Evolutionary conservation across 2,797 vertebrate genomes (phyloP).

Genomic region (Parauchenoglanis punctatus): DNA sequence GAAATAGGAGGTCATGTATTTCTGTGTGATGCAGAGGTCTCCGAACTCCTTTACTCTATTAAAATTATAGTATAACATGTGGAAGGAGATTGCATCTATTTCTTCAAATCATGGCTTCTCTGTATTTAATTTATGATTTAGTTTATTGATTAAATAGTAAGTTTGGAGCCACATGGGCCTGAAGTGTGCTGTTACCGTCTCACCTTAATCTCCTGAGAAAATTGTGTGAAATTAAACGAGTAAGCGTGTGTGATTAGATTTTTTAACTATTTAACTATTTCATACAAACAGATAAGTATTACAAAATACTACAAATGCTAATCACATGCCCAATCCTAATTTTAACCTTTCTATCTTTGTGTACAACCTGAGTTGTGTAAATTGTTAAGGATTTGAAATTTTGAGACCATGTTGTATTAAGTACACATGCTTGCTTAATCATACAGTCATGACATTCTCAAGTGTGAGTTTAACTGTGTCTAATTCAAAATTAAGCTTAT

Average conservation of each 20-base stretch:
- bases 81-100: conserved; percentile 22
- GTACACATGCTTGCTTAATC: background rate
- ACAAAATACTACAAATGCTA: background rate
- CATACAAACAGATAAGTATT: background rate
- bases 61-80: conserved; percentile 32
- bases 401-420: background rate
- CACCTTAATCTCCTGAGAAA: background rate
- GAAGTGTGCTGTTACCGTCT: background rate
- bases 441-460: background rate
- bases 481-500: background rate
- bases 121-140: background rate
- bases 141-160: background rate
- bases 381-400: background rate
- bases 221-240: background rate
- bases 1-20: conserved; percentile 28
- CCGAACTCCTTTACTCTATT: conserved; percentile 47
- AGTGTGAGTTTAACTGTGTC: background rate
- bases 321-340: background rate
- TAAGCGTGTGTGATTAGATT: background rate
- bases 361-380: background rate
- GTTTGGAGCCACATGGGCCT: background rate
- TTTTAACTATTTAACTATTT: background rate
- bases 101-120: conserved; percentile 5
- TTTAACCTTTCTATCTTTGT: background rate
- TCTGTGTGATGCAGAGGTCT: conserved; percentile 30